Evolutionary conservation across 2,797 vertebrate genomes (phyloP).

Genomic region (Macropodus opercularis): DNA sequence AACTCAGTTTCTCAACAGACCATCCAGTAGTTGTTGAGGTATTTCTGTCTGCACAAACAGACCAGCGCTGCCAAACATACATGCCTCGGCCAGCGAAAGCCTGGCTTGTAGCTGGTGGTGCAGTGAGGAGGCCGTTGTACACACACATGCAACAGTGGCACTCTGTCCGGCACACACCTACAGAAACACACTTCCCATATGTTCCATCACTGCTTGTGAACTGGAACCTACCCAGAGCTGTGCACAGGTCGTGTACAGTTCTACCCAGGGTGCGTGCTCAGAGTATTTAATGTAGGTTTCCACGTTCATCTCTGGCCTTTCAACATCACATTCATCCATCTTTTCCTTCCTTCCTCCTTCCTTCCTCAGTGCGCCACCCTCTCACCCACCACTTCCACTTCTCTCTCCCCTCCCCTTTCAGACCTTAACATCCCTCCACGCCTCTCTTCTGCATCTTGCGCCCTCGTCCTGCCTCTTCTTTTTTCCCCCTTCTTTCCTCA

Average conservation of each 20-base stretch:
- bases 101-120: slow-evolving; percentile 4
- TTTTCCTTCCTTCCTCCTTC: slow-evolving; percentile 46
- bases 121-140: slow-evolving; percentile 33
- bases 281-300: slow-evolving; percentile 21
- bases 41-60: slow-evolving; percentile 6
- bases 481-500: slow-evolving; percentile 38
- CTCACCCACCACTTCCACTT: slow-evolving; percentile 23
- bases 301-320: slow-evolving; percentile 12
- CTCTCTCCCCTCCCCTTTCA: slow-evolving; percentile 19
- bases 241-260: slow-evolving; percentile 12
- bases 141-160: slow-evolving; percentile 21
- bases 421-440: slow-evolving; percentile 44
- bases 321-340: slow-evolving; percentile 22
- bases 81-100: neutral
- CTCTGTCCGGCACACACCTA: slow-evolving; percentile 38
- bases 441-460: slow-evolving; percentile 41
- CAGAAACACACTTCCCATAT: slow-evolving; percentile 29
- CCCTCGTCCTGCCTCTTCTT: slow-evolving; percentile 41
- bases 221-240: slow-evolving; percentile 19
- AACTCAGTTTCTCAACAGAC: neutral
- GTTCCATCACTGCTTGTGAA: slow-evolving; percentile 22
- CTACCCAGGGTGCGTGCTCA: neutral
- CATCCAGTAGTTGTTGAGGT: slow-evolving; percentile 5
- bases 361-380: slow-evolving; percentile 16
- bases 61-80: neutral